Conservation (phyloP, 2,797 vertebrate genomes). For the Lacerta bilineata region DNA sequence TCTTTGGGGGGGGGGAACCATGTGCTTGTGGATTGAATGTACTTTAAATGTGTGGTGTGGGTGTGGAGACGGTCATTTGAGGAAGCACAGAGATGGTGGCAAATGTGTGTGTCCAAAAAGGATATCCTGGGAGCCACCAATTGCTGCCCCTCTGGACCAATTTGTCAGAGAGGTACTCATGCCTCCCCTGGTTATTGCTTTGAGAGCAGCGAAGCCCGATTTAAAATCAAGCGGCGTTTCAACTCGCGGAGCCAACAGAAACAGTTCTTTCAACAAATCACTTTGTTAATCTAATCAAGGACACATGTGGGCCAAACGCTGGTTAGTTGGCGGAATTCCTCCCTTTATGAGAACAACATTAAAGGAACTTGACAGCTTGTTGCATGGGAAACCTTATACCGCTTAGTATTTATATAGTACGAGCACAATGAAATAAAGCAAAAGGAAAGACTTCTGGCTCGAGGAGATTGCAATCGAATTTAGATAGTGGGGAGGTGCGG, state of each 20-base stretch:
- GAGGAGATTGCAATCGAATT: background rate
- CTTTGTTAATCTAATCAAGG: background rate
- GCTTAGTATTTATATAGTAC: too few relatives aligned
- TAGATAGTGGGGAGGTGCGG: background rate
- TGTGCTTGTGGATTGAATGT: too few relatives aligned
- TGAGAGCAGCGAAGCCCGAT: background rate
- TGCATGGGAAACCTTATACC: background rate
- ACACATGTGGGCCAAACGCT: background rate
- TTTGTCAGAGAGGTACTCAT: background rate
- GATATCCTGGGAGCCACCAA: too few relatives aligned
- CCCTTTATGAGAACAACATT: background rate
- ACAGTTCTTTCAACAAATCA: background rate
- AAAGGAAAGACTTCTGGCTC: background rate
- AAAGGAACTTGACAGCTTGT: background rate
- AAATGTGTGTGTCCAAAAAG: too few relatives aligned
- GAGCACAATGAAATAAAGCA: background rate
- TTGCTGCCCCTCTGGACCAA: too few relatives aligned
- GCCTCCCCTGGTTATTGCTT: background rate
- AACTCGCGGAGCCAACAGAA: background rate
- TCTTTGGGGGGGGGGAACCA: too few relatives aligned
- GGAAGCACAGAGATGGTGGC: background rate
- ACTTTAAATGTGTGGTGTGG: too few relatives aligned
- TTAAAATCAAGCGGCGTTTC: background rate
- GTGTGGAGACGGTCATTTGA: background rate
- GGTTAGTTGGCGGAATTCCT: background rate